Percentiles rank a stretch among this genome's conserved stretches.
Evolutionary conservation across 2,888 invertebrate genomes (phyloP).

Genomic region (Lobophora halterata): DNA sequence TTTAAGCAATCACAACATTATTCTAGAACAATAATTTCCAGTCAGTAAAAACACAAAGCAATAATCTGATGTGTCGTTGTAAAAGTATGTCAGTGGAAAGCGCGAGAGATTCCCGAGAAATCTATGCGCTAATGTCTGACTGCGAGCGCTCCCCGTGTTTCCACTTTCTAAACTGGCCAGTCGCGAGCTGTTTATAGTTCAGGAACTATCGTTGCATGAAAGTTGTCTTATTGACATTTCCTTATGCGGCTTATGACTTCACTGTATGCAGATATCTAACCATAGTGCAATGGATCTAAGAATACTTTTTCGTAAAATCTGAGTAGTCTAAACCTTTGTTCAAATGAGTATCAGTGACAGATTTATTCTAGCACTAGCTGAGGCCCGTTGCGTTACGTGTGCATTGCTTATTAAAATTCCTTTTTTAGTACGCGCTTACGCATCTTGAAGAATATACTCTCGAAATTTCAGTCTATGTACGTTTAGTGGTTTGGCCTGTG

Average conservation of each 20-base stretch:
- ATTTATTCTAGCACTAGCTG: too few species aligned
- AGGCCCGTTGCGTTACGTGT: too few species aligned
- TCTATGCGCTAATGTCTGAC: conserved; percentile 65
- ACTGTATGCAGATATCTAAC: conserved; percentile 1
- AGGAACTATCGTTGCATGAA: conserved; percentile 70
- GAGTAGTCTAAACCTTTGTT: too few species aligned
- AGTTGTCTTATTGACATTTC: conserved; percentile 69
- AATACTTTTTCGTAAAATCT: too few species aligned
- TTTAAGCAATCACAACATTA: not conserved
- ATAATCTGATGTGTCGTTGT: conserved; percentile 36
- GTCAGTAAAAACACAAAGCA: conserved; percentile 14
- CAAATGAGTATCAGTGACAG: too few species aligned
- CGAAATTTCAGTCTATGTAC: too few species aligned
- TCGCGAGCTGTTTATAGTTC: conserved; percentile 65
- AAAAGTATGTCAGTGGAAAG: conserved; percentile 79
- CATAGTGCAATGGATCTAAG: too few species aligned
- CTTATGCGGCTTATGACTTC: conserved; percentile 38
- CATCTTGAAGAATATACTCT: too few species aligned
- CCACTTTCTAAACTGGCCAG: conserved; percentile 78
- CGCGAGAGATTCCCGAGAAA: conserved; percentile 79
- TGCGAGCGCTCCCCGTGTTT: conserved; percentile 56
- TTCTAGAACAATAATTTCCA: not conserved
- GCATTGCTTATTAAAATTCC: too few species aligned
- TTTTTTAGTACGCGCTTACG: too few species aligned
- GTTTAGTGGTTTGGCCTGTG: too few species aligned